Base-by-base conservation (phyloP, 2,113 vertebrate genomes). In the Malaclemys terrapin region DNA sequence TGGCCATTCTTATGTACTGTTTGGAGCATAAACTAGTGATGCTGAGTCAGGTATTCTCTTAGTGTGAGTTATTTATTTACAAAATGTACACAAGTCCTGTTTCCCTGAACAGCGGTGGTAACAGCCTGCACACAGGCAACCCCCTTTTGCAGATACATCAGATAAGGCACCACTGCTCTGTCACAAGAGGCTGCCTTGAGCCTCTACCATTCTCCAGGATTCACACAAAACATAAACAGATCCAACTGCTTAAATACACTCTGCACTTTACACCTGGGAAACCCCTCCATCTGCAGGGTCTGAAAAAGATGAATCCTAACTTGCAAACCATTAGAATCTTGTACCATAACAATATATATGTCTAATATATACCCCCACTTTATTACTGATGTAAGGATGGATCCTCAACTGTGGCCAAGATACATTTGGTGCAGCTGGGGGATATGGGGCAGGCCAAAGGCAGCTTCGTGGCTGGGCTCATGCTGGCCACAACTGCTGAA, bases 111-210 rank as follows among this genome's bases (percentile, higher is more conserved):
- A 45, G 3, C 57, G 25, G 86, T 84, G 20, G 72, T 52, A 50
- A 20, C 0, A 1, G 27, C 5, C 83, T 54, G 2, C 24, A 20
- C 25, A 20, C 0, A 1, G 49, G 22, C 79, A 83, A 35, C 57
- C 27, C 22, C 5, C 0, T 59, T 85, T 78, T 78, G 45, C 5
- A 17, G 69, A 95, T 83, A 82, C n/a, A 56, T 79, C 72, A 53
- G 57, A 19, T 75, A 80, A 69, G 16, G 3, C 6, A 42, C 12
- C 24, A 1, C 22, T 85, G 91, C 10, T 47, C 0, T 24, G 22
- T 81, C 52, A 47, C 82, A 62, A 29, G 25, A 35, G 76, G 45
- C 10, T 2, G 10, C 38, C 91, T 54, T 49, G 31, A 5, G 27
- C 12, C 62, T 20, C 91, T 86, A 49, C 45, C 49, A 88, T 59